These are phyloP conservation scores for Diarsia brunnea DNA, from an alignment of 2,888 invertebrate species.

Conservation along the genomic window DNA sequence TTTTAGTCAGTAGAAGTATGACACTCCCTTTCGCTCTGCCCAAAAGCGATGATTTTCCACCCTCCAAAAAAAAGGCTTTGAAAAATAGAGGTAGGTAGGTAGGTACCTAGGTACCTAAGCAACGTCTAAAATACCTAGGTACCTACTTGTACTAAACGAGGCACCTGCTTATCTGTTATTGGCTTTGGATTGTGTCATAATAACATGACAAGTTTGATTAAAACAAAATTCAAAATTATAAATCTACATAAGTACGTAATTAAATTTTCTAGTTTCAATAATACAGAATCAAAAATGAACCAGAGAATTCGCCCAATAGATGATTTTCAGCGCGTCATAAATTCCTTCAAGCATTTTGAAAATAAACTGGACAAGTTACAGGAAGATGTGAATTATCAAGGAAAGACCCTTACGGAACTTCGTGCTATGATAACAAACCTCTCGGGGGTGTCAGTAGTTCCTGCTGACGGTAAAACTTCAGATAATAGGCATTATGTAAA, in stretches of 20 bases:
- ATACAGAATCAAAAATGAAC: constrained; percentile 61
- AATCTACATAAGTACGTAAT: background rate
- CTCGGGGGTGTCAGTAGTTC: constrained; percentile 68
- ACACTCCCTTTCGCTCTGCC: no score
- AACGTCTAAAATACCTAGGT: no score
- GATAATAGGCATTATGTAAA: constrained; percentile 61
- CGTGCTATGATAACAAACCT: constrained; percentile 75
- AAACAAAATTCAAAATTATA: constrained; percentile 50
- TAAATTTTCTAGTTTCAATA: constrained; percentile 55
- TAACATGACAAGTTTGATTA: constrained; percentile 29
- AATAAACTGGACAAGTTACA: constrained; percentile 82
- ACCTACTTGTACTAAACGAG: no score
- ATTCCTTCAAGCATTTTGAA: constrained; percentile 79
- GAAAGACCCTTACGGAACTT: constrained; percentile 79
- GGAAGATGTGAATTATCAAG: constrained; percentile 78
- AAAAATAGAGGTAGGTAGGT: no score
- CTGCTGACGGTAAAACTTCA: constrained; percentile 62
- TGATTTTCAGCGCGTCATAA: constrained; percentile 75
- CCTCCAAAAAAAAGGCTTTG: no score
- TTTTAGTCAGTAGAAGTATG: no score
- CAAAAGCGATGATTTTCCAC: no score
- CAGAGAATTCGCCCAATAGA: constrained; percentile 71
- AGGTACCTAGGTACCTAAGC: no score
- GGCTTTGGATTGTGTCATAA: constrained; percentile 22
- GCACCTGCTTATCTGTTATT: no score